A percentile compares a stretch with the other conserved stretches of the same genome.
These are phyloP conservation scores for Cliona cf. orientalis DNA, from an alignment of 37 sponge, comb jelly and placozoan species.

Conservation along the genomic window DNA sequence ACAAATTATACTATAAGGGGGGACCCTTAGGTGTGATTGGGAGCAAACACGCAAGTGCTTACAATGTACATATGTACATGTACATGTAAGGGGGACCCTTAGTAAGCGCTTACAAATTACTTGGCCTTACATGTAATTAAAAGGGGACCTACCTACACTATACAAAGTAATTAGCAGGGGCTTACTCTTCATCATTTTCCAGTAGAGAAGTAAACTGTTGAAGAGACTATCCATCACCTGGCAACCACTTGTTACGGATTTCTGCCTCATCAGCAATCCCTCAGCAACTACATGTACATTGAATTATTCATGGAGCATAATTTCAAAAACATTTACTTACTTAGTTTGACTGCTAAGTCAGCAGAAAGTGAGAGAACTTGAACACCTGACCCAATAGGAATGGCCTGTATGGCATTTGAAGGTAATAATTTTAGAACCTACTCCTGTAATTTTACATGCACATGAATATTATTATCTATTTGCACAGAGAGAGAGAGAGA, in stretches of 20 bases:
- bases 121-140: too few relatives aligned
- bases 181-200: constrained; percentile 17
- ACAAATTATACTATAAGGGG: too few relatives aligned
- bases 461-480: too few relatives aligned
- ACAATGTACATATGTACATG: too few relatives aligned
- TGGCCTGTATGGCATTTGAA: not conserved
- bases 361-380: not conserved
- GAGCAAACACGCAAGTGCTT: too few relatives aligned
- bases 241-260: not conserved
- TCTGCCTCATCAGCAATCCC: not conserved
- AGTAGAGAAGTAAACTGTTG: not conserved
- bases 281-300: not conserved
- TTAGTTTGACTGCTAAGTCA: not conserved
- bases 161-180: too few relatives aligned
- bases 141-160: too few relatives aligned
- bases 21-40: too few relatives aligned
- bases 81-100: too few relatives aligned
- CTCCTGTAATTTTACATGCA: too few relatives aligned
- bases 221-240: not conserved
- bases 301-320: not conserved
- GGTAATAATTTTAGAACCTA: not conserved
- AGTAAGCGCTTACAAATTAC: too few relatives aligned
- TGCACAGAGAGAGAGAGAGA: too few relatives aligned
- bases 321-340: not conserved
- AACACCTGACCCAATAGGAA: not conserved